phyloP scores from a whole-genome alignment of 1,140 invertebrate genomes.

The Eueides isabella region DNA sequence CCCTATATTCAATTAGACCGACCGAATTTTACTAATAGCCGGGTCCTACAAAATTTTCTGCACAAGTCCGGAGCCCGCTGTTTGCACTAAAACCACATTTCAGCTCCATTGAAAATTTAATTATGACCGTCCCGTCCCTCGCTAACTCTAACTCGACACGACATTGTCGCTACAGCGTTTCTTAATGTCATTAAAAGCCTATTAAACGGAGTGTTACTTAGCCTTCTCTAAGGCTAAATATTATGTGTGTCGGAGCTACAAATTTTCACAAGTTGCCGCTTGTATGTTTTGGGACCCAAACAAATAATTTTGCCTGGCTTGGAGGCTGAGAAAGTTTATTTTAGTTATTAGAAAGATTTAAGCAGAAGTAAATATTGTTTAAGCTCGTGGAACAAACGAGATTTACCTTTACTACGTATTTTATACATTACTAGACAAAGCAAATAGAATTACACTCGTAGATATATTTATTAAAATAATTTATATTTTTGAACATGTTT shows the following conservation, averaged over 20 bases:
- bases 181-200: slow-evolving; percentile 56
- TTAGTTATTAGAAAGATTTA: slow-evolving; percentile 19
- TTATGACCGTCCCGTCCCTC: slow-evolving; percentile 47
- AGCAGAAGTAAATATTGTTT: slow-evolving; percentile 1
- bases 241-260: slow-evolving; percentile 40
- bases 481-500: not conserved
- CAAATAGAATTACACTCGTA: not conserved
- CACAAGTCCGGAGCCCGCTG: slow-evolving; percentile 49
- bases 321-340: slow-evolving; percentile 9
- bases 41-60: slow-evolving; percentile 19
- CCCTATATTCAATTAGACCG: slow-evolving; percentile 47
- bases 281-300: slow-evolving; percentile 37
- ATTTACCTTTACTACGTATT: not conserved
- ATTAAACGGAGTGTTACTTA: slow-evolving; percentile 55
- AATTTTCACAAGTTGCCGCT: slow-evolving; percentile 25
- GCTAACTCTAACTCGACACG: slow-evolving; percentile 44
- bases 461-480: not conserved
- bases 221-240: slow-evolving; percentile 42
- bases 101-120: slow-evolving; percentile 66
- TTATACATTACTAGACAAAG: not conserved
- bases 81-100: slow-evolving; percentile 63
- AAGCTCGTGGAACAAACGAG: not conserved
- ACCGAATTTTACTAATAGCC: not conserved
- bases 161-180: slow-evolving; percentile 54
- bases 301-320: slow-evolving; percentile 27